These are phyloP conservation scores for Pycnonotus jocosus DNA, from an alignment of 2,113 vertebrate species.

Conservation along the genomic window DNA sequence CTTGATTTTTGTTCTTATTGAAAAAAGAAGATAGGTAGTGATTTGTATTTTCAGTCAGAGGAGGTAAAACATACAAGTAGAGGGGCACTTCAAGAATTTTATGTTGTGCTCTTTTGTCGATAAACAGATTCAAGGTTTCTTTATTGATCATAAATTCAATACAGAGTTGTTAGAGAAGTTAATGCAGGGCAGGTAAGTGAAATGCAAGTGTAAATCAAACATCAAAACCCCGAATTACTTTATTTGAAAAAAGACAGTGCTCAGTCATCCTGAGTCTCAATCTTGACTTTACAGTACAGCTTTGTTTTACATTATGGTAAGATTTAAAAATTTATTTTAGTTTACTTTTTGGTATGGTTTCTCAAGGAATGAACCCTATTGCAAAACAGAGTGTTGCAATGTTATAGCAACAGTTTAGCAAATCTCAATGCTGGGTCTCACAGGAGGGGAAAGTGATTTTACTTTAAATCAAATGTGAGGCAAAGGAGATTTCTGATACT, in stretches of 20 bases:
- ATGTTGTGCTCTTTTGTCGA: neutral
- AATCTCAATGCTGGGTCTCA: neutral
- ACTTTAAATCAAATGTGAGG: neutral
- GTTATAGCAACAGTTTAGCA: neutral
- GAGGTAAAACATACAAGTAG: neutral
- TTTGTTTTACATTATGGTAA: neutral
- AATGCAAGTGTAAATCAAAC: neutral
- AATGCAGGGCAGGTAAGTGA: neutral
- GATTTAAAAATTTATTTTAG: neutral
- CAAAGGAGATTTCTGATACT: neutral
- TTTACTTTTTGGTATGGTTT: neutral
- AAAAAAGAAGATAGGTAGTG: neutral
- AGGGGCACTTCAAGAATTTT: neutral
- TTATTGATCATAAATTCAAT: neutral
- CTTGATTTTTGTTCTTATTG: neutral
- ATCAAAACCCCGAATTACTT: neutral
- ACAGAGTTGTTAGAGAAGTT: neutral
- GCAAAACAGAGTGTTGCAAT: neutral
- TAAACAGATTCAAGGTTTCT: neutral
- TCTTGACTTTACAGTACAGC: neutral
- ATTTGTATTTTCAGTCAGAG: neutral
- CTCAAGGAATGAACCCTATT: neutral
- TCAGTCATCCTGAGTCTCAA: neutral
- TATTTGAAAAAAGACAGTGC: neutral
- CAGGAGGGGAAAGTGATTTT: neutral